Evolutionary conservation across 2,113 vertebrate species (phyloP).

Genomic region (Oncorhynchus mykiss): DNA sequence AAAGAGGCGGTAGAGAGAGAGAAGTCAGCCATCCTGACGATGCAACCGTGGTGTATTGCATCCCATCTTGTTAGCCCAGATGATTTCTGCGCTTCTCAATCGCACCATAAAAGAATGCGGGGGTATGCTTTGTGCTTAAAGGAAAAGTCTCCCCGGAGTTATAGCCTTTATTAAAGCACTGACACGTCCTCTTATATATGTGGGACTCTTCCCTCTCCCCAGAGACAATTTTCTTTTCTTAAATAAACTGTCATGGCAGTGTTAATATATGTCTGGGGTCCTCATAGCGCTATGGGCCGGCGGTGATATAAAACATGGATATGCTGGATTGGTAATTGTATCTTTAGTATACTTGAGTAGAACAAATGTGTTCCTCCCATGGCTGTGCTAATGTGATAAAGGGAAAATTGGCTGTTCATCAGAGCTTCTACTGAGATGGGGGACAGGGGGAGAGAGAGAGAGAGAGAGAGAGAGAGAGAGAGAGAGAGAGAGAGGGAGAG

Average conservation of each 20-base stretch:
- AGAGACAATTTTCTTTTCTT: conserved; percentile 99
- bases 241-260: conserved; percentile 99
- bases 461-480: conserved; percentile 72
- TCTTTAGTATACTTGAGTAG: conserved; percentile 99
- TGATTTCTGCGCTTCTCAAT: conserved; percentile 75
- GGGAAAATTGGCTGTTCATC: conserved; percentile 98
- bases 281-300: conserved; percentile 87
- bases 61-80: conserved; percentile 49
- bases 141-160: conserved; percentile 84
- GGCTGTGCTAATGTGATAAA: conserved; percentile 98
- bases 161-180: conserved; percentile 95
- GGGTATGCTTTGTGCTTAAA: conserved; percentile 85
- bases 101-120: conserved; percentile 77
- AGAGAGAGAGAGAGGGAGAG: conserved; percentile 67
- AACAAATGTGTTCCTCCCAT: conserved; percentile 99
- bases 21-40: background rate
- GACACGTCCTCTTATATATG: conserved; percentile 93
- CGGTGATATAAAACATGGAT: conserved; percentile 99
- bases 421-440: conserved; percentile 78
- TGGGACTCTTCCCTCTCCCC: conserved; percentile 86
- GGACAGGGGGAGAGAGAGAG: conserved; percentile 75
- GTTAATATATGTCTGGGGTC: conserved; percentile 98
- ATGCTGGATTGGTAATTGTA: conserved; percentile 99
- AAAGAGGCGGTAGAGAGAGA: background rate
- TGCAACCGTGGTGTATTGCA: conserved; percentile 6